Conservation (phyloP, 2,797 vertebrate species). For the Podarcis lilfordi region DNA sequence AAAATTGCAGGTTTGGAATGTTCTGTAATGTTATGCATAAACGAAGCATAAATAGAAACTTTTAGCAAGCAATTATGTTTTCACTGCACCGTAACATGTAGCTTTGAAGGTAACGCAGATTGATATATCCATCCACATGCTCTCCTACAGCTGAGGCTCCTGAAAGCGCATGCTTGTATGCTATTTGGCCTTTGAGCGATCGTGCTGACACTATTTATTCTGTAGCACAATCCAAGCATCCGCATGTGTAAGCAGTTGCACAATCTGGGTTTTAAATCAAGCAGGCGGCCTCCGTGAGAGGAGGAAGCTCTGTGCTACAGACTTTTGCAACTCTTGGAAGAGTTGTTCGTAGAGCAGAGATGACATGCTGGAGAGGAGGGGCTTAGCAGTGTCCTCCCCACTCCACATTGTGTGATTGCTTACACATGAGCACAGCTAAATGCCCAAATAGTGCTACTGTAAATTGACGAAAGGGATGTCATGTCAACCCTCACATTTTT, state of each 20-base stretch:
- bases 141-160: not conserved
- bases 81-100: not conserved
- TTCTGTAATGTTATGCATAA: conserved; percentile 2
- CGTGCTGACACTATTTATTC: not conserved
- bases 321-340: no score
- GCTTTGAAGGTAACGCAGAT: not conserved
- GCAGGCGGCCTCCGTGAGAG: no score
- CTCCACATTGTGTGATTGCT: no score
- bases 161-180: not conserved
- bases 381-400: no score
- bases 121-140: not conserved
- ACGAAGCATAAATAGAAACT: not conserved
- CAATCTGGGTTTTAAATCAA: no score
- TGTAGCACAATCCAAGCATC: not conserved
- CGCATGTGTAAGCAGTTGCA: no score
- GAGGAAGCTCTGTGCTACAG: no score
- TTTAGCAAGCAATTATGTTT: not conserved
- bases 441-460: no score
- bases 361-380: no score
- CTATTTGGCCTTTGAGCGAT: not conserved
- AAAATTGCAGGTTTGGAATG: conserved; percentile 6
- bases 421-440: no score
- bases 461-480: not conserved
- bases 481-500: not conserved
- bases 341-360: no score